Base-by-base conservation (phyloP, 2,888 invertebrate genomes). In the Gandaritis pyraliata region DNA sequence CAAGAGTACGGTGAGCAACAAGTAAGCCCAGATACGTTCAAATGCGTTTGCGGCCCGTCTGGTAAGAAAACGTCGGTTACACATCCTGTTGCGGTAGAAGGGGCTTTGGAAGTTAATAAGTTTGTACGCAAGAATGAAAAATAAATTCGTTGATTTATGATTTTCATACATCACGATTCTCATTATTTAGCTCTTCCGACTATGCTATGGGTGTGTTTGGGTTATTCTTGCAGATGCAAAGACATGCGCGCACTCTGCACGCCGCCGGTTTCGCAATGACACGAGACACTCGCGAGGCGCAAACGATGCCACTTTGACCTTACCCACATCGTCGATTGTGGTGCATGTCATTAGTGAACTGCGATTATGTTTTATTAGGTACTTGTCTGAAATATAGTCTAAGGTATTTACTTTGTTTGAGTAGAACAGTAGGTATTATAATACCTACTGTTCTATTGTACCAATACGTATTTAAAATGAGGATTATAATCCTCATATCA, bases 241-340 rank as follows among this genome's bases (percentile, higher is more conserved):
- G 68, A 69, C 65, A 46, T 64, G 72, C 72, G 72, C 72, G 71
- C 73, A 70, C 72, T 64, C 70, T 69, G 75, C 78, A 68, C 61
- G 71, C 55, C 63, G 57, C 55, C 63, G 57, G 71, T 85, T 81
- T 80, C 73, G 81, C 78, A 85, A 85, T 76, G 70, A 76, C 71
- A 75, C 80, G 78, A 77, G 73, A 76, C 70, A 77, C 75, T 76
- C 71, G 77, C 78, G 73, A 85, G 77, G 78, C 78, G 78, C 82
- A 82, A 84, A 83, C 82, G 83, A 83, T 85, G 86, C 70, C 70
- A 81, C 83, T 87, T 83, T 87, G 86, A 87, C 87, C 87, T 86
- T 78, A 77, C 73, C 73, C 71, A 76, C 73, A 74, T 78, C 68
- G 66, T 65, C 64, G 61, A 58, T 62, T 71, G 54, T 58, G 68